Conservation (phyloP, 2,888 invertebrate genomes). For the Phoenoteleia sp. region DNA sequence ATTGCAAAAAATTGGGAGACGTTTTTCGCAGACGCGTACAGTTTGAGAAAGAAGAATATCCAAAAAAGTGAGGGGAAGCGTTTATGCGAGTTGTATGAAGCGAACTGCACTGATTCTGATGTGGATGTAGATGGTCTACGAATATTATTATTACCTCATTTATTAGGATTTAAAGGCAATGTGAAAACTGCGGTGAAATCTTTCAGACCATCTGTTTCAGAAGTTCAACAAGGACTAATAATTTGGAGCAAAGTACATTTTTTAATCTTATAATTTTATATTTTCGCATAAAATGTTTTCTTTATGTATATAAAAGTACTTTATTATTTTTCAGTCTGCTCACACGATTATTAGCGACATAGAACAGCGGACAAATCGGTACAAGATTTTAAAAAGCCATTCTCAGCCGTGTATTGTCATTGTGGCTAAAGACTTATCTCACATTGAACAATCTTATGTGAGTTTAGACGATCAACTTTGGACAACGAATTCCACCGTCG, state of each 20-base stretch:
- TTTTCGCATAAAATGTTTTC: too few relatives aligned
- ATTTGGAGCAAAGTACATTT: constrained; percentile 18
- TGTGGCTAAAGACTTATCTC: constrained; percentile 19
- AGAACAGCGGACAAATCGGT: constrained; percentile 26
- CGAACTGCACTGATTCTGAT: background rate
- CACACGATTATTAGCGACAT: constrained; percentile 33
- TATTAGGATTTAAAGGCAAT: constrained; percentile 6
- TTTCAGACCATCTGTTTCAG: constrained; percentile 12
- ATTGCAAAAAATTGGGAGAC: constrained; percentile 19
- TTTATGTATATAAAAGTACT: too few relatives aligned
- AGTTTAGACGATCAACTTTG: constrained; percentile 38
- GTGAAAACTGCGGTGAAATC: background rate
- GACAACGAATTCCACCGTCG: background rate
- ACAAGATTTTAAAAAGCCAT: constrained; percentile 20
- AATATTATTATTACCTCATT: constrained; percentile 26
- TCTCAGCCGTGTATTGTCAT: constrained; percentile 39
- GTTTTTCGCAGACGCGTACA: constrained; percentile 1
- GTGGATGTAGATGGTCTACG: constrained; percentile 18
- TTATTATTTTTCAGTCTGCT: background rate
- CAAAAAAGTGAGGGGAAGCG: background rate
- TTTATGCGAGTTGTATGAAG: background rate
- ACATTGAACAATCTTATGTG: constrained; percentile 30
- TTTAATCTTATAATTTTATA: background rate
- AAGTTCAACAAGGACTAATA: constrained; percentile 28
- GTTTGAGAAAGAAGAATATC: background rate